These are phyloP conservation scores for Felis chaus DNA, from an alignment of 2,113 vertebrate species.

Conservation along the genomic window DNA sequence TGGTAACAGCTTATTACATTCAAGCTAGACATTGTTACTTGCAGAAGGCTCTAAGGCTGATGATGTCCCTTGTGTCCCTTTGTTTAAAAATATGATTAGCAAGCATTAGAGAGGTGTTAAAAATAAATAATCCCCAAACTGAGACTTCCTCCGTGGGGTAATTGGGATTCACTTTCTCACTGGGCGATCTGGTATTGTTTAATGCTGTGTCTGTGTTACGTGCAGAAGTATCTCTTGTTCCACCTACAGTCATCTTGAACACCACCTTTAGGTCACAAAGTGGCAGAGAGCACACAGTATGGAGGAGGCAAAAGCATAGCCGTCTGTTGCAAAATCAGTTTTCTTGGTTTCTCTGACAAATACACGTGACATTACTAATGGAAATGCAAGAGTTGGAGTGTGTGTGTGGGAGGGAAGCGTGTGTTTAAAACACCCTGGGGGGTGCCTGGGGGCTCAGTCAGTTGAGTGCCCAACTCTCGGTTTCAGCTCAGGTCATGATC, in stretches of 20 bases:
- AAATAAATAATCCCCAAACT: not conserved
- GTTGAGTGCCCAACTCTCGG: too few relatives aligned
- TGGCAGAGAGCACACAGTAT: not conserved
- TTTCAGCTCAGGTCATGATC: too few relatives aligned
- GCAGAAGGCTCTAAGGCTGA: not conserved
- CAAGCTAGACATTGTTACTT: not conserved
- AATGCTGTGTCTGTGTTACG: not conserved
- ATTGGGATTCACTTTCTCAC: not conserved
- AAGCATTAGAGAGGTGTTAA: not conserved
- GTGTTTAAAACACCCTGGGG: not conserved
- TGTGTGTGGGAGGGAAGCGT: accelerated
- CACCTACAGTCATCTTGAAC: not conserved
- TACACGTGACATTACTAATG: not conserved
- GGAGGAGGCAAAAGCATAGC: not conserved
- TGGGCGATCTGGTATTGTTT: not conserved
- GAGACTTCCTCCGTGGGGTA: not conserved
- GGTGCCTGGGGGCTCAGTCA: too few relatives aligned
- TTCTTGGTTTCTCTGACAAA: constrained; percentile 38
- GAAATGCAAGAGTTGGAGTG: not conserved
- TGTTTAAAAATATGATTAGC: not conserved
- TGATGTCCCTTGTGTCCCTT: not conserved
- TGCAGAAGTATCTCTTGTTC: not conserved
- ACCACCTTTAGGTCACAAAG: not conserved
- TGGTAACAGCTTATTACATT: not conserved
- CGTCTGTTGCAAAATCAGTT: not conserved